Evolutionary conservation across 2,797 vertebrate species (phyloP).

Genomic region (Halcyon badia): DNA sequence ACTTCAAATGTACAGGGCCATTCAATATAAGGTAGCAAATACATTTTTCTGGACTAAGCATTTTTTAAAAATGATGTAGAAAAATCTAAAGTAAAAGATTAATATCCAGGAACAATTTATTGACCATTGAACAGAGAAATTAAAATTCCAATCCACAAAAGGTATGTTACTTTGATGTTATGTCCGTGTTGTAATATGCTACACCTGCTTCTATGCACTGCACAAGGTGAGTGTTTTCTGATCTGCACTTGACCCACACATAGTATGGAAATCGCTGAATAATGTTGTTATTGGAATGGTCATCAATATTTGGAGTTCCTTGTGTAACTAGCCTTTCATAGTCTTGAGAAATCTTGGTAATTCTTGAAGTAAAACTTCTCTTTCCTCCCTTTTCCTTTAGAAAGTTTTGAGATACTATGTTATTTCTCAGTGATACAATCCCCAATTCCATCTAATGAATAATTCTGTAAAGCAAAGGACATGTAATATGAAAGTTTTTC

Average conservation of each 20-base stretch:
- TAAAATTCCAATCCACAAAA: neutral
- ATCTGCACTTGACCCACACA: neutral
- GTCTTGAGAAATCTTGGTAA: neutral
- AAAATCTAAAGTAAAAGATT: neutral
- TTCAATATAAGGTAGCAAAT: neutral
- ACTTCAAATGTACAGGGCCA: neutral
- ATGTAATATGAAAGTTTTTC: neutral
- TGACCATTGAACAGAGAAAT: neutral
- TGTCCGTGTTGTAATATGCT: neutral
- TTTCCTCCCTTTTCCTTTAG: neutral
- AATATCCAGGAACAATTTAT: neutral
- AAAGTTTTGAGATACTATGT: neutral
- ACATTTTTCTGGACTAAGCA: neutral
- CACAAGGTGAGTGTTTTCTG: neutral
- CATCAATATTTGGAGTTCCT: neutral
- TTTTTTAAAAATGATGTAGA: slow-evolving; percentile 10
- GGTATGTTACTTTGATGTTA: neutral
- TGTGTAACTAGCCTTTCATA: neutral
- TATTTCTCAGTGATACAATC: neutral
- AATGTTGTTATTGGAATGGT: neutral
- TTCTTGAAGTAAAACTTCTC: neutral
- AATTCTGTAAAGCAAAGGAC: neutral
- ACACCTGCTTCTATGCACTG: neutral
- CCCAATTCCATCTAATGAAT: neutral
- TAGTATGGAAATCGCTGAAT: neutral